Evolutionary conservation across 2,113 vertebrate species (phyloP).

Genomic region (Pygoscelis adeliae): DNA sequence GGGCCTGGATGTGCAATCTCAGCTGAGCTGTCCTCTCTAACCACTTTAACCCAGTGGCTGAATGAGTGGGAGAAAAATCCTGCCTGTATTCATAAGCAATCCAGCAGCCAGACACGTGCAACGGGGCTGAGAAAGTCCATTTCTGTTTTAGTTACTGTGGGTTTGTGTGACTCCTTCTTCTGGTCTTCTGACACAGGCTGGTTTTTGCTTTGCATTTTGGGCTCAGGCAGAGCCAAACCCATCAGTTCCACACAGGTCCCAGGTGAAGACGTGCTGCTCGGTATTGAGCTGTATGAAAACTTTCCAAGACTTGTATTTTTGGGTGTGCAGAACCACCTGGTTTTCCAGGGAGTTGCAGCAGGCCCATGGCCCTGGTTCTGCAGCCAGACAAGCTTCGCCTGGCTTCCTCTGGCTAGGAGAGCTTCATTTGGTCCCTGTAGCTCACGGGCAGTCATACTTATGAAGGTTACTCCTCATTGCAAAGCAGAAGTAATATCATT

Average conservation of each 20-base stretch:
- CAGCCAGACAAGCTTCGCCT: not conserved
- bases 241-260: too few relatives aligned
- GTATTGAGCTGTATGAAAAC: not conserved
- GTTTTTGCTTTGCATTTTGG: not conserved
- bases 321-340: not conserved
- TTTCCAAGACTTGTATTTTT: fast-evolving
- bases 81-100: fast-evolving
- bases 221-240: not conserved
- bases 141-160: not conserved
- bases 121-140: not conserved
- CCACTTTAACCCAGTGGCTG: not conserved
- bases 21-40: not conserved
- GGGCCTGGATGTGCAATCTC: not conserved
- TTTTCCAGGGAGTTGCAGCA: too few relatives aligned
- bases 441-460: not conserved
- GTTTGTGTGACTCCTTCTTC: not conserved
- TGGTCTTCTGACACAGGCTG: not conserved
- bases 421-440: not conserved
- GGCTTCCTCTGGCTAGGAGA: not conserved
- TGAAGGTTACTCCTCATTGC: not conserved
- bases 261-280: not conserved
- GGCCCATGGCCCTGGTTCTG: too few relatives aligned
- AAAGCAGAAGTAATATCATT: not conserved
- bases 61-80: not conserved
- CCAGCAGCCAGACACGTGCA: not conserved